Conservation (phyloP, 1,140 invertebrate genomes). For the Oedothorax gibbosus region DNA sequence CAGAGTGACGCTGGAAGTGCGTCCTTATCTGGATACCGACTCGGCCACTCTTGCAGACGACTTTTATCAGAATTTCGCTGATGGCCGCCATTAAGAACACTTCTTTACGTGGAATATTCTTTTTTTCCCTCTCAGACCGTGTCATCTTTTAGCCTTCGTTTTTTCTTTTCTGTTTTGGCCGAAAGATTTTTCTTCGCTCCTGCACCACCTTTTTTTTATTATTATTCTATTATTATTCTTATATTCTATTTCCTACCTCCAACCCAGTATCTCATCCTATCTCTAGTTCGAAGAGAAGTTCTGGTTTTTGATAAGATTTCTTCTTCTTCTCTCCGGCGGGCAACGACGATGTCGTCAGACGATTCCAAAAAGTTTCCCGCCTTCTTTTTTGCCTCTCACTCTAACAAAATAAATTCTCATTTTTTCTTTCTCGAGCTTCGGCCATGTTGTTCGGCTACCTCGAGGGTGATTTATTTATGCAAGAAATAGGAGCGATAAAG, state of each 20-base stretch:
- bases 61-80: conserved; percentile 50
- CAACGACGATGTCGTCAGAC: neutral
- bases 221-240: neutral
- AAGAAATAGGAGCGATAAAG: conserved; percentile 29
- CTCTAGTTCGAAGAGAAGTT: conserved; percentile 43
- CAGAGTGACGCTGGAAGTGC: conserved; percentile 12
- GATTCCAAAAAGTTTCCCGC: too few species aligned
- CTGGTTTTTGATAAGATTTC: conserved; percentile 57
- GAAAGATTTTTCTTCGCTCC: conserved; percentile 27
- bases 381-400: too few species aligned
- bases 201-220: conserved; percentile 13
- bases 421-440: neutral
- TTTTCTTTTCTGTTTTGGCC: conserved; percentile 41
- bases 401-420: conserved; percentile 28
- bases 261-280: conserved; percentile 43
- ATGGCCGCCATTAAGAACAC: conserved; percentile 55
- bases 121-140: neutral
- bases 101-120: conserved; percentile 14
- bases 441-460: conserved; percentile 16
- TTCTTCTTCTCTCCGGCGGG: conserved; percentile 28
- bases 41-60: conserved; percentile 26
- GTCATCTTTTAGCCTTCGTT: conserved; percentile 27
- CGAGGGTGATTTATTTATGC: conserved; percentile 52
- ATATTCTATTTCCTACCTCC: neutral
- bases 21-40: conserved; percentile 18